Evolutionary conservation across 2,888 invertebrate genomes (phyloP), one percentile per base, ranked within the genome.

Genomic region (Patella ulyssiponensis): DNA sequence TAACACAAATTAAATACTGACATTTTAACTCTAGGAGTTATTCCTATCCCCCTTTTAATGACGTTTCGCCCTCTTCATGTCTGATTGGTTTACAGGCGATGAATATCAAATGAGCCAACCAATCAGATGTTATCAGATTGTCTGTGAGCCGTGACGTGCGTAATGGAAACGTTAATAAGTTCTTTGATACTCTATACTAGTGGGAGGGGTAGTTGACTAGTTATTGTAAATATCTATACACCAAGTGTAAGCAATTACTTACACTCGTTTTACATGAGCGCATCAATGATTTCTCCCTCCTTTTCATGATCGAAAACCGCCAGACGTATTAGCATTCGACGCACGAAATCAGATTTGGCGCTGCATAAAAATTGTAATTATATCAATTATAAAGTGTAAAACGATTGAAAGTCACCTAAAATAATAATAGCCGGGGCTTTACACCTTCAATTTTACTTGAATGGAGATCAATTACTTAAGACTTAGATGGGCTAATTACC

Each of bases 401-500:
- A 15, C 64, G 64, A 64, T 64, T 20, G 64, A 64, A 64, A 20
- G 20, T 15, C 20, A 64, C 23, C 64, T 64, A 64, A 64, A 64
- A 64, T 64, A 64, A 64, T 23, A 64, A 64, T 23, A 23, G 23
- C 20, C 20, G 44, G 20, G 64, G 12, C 64, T 64, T 64, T 23
- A 64, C 64, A 64, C 64, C 64, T 64, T 64, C 20, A 23, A 64
- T 64, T 64, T 64, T 64, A n/a, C 23, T 7, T 20, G 14, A 64
- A 64, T 64, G 23, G 9, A 64, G 64, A 64, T 64, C 64, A 64
- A 64, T 64, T 64, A 64, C 64, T 64, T 64, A 64, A 64, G 64
- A 64, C 23, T 64, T 64, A 64, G 64, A 23, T 20, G 64, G 64
- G 23, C 64, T 64, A 64, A 64, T 64, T 64, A 64, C 64, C 64